Percentiles rank a stretch among this genome's conserved stretches.
Evolutionary conservation across 2,888 invertebrate species (phyloP).

Genomic region (Rutpela maculata): DNA sequence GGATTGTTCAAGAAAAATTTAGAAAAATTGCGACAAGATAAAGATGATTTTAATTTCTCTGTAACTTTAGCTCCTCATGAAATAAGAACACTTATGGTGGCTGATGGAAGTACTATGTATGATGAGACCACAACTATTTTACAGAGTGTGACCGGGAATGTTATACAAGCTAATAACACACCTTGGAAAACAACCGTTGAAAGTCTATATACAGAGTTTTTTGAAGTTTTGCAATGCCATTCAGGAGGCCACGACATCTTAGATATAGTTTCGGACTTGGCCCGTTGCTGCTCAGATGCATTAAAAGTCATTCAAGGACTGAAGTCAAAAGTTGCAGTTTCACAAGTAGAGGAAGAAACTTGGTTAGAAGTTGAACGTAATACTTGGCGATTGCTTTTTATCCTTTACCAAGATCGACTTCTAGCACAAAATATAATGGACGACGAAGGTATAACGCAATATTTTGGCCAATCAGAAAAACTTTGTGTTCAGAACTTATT

Average conservation of each 20-base stretch:
- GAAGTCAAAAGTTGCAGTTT: constrained; percentile 67
- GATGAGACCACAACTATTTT: constrained; percentile 56
- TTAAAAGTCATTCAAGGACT: constrained; percentile 69
- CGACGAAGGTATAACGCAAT: constrained; percentile 58
- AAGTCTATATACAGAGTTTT: constrained; percentile 71
- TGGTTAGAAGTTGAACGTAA: constrained; percentile 89
- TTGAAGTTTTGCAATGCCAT: constrained; percentile 69
- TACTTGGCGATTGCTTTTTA: constrained; percentile 91
- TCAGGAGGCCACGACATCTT: constrained; percentile 68
- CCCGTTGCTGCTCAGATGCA: constrained; percentile 71
- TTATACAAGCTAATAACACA: constrained; percentile 63
- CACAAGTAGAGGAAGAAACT: constrained; percentile 62
- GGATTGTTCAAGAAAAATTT: constrained; percentile 57
- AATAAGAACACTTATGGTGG: constrained; percentile 54
- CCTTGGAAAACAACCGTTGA: constrained; percentile 70
- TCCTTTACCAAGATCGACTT: constrained; percentile 88
- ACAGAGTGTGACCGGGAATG: constrained; percentile 65
- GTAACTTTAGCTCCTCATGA: constrained; percentile 61
- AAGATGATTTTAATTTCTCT: constrained; percentile 34
- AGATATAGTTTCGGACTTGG: constrained; percentile 69
- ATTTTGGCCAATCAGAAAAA: constrained; percentile 77
- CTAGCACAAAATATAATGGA: constrained; percentile 68
- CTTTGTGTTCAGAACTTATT: constrained; percentile 78
- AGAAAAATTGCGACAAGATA: constrained; percentile 20
- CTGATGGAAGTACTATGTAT: constrained; percentile 45